Percentiles rank a stretch among this genome's conserved stretches.
phyloP scores from a whole-genome alignment of 2,113 vertebrate species.

The Zapornia atra region DNA sequence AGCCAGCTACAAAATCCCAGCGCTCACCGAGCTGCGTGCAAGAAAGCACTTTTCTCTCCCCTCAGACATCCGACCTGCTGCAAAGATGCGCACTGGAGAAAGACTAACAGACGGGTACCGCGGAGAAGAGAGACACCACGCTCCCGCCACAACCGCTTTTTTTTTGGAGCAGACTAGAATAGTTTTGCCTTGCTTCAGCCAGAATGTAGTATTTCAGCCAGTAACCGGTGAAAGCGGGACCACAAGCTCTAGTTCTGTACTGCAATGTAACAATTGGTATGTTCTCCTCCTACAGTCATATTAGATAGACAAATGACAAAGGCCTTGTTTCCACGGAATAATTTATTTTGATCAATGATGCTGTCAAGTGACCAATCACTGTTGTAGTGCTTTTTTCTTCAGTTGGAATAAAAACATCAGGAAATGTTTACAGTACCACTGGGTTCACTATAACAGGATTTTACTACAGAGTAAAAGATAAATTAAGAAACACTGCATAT shows the following conservation, averaged over 20 bases:
- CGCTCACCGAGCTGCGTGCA: not conserved
- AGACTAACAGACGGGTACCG: not conserved
- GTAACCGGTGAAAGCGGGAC: not conserved
- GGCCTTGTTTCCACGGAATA: conserved; percentile 30
- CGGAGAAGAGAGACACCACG: not conserved
- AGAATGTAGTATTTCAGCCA: not conserved
- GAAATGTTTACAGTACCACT: conserved; percentile 31
- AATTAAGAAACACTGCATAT: conserved; percentile 35
- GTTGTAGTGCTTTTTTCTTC: conserved; percentile 36
- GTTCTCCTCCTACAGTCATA: not conserved
- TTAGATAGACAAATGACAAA: conserved; percentile 52
- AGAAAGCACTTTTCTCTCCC: not conserved
- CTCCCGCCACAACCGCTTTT: not conserved
- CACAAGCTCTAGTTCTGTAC: not conserved
- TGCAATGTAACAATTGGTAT: not conserved
- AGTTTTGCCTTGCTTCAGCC: not conserved
- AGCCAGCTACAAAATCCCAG: not conserved
- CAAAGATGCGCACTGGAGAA: not conserved
- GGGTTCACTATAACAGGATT: conserved; percentile 55
- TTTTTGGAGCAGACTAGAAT: not conserved
- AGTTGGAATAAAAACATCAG: not conserved
- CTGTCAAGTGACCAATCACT: not conserved
- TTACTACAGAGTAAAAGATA: conserved; percentile 59
- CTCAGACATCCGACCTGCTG: not conserved
- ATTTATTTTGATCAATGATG: conserved; percentile 23